Evolutionary conservation across 2,888 invertebrate genomes (phyloP).

Genomic region (Aspidiotus destructor): DNA sequence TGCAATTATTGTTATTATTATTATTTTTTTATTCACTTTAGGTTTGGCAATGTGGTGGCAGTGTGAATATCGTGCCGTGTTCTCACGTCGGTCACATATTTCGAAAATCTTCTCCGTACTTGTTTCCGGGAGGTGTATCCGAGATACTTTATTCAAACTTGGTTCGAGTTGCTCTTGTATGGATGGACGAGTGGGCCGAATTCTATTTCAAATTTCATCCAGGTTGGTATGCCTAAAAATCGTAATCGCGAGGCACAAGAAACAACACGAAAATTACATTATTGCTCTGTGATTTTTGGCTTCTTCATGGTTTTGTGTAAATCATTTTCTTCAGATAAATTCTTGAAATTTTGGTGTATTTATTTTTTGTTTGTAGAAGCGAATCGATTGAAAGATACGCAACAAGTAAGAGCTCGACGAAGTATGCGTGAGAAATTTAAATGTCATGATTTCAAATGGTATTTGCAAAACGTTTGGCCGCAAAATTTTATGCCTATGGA

Average conservation of each 20-base stretch:
- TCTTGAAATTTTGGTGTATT: background rate
- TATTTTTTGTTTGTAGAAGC: slow-evolving; percentile 45
- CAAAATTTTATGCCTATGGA: slow-evolving; percentile 88
- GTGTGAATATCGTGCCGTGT: slow-evolving; percentile 82
- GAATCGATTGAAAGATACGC: slow-evolving; percentile 50
- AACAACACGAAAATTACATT: no score
- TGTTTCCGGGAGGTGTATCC: slow-evolving; percentile 83
- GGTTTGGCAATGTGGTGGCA: slow-evolving; percentile 89
- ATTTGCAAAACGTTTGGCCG: slow-evolving; percentile 88
- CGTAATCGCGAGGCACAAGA: background rate
- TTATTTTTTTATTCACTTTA: slow-evolving; percentile 37
- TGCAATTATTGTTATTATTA: background rate
- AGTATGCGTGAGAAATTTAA: slow-evolving; percentile 46
- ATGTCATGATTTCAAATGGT: slow-evolving; percentile 66
- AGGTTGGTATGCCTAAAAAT: slow-evolving; percentile 39
- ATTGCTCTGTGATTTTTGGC: no score
- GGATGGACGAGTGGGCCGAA: slow-evolving; percentile 96
- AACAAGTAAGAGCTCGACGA: slow-evolving; percentile 53
- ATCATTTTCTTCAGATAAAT: no score
- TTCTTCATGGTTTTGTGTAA: no score
- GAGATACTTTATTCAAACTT: slow-evolving; percentile 83
- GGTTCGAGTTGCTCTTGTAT: slow-evolving; percentile 85
- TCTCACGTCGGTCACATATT: slow-evolving; percentile 91
- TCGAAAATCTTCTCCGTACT: slow-evolving; percentile 85
- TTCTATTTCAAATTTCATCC: slow-evolving; percentile 82